A percentile compares a stretch with the other conserved stretches of the same genome.
These are phyloP conservation scores for Plebejus argus DNA, from an alignment of 2,888 invertebrate species.

Conservation along the genomic window DNA sequence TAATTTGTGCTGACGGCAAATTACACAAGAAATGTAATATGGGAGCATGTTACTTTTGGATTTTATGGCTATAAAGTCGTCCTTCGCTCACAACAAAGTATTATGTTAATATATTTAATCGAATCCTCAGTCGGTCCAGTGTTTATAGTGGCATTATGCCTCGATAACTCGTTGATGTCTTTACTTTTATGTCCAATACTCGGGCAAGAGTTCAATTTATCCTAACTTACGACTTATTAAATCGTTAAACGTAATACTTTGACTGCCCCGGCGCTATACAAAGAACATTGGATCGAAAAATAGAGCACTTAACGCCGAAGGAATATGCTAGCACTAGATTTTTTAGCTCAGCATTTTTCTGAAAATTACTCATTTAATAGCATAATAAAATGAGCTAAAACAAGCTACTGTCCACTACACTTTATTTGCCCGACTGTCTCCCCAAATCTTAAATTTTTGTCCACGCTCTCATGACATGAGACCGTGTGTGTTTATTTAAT, in stretches of 20 bases:
- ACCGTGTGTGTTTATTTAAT: not conserved
- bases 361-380: not conserved
- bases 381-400: not conserved
- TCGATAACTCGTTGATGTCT: not conserved
- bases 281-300: not conserved
- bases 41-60: not conserved
- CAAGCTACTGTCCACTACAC: not conserved
- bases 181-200: conserved; percentile 11
- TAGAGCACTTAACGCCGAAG: not conserved
- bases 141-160: not conserved
- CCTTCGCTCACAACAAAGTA: conserved; percentile 13
- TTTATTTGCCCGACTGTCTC: not conserved
- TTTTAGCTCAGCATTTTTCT: not conserved
- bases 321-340: not conserved
- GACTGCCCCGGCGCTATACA: not conserved
- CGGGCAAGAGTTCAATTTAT: not conserved
- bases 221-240: not conserved
- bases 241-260: conserved; percentile 1
- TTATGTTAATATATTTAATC: conserved; percentile 8
- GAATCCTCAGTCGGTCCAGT: conserved; percentile 4
- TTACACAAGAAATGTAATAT: not conserved
- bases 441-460: not conserved
- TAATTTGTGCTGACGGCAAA: not conserved
- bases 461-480: not conserved
- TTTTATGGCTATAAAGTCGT: not conserved